A percentile compares a stretch with the other conserved stretches of the same genome.
These are phyloP conservation scores for Hyposoter dolosus DNA, from an alignment of 2,888 invertebrate species.

Conservation along the genomic window DNA sequence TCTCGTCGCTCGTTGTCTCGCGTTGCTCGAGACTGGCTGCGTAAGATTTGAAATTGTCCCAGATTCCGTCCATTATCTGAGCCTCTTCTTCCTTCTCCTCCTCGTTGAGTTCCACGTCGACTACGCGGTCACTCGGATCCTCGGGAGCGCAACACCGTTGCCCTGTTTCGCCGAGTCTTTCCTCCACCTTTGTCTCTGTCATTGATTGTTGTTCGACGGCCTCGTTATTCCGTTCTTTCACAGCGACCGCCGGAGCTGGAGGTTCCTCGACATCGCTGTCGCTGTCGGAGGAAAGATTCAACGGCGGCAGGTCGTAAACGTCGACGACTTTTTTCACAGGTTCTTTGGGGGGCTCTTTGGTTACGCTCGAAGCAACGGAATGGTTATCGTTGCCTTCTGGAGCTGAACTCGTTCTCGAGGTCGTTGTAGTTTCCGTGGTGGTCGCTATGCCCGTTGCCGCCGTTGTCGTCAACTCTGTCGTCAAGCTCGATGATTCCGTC, in stretches of 20 bases:
- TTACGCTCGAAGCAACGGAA: conserved; percentile 77
- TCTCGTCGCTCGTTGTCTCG: conserved; percentile 67
- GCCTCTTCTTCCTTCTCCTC: conserved; percentile 86
- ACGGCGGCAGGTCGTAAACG: conserved; percentile 90
- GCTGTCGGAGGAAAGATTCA: conserved; percentile 93
- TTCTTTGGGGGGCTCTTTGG: conserved; percentile 81
- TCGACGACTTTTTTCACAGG: conserved; percentile 86
- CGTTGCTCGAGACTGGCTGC: conserved; percentile 89
- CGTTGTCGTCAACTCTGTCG: conserved; percentile 32
- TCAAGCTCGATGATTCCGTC: conserved; percentile 59
- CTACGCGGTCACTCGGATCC: conserved; percentile 14
- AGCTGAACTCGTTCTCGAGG: conserved; percentile 73
- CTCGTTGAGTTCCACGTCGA: conserved; percentile 56
- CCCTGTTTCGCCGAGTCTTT: neutral
- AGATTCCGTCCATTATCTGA: conserved; percentile 89
- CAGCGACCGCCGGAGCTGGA: conserved; percentile 60
- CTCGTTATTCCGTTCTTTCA: conserved; percentile 66
- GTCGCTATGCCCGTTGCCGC: conserved; percentile 73
- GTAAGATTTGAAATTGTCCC: conserved; percentile 92
- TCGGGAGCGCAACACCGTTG: conserved; percentile 73
- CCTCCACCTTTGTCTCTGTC: conserved; percentile 74
- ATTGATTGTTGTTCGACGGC: conserved; percentile 67
- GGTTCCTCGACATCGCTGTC: conserved; percentile 89
- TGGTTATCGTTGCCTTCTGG: conserved; percentile 83
- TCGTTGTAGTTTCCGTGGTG: conserved; percentile 53